Conservation (phyloP, 2,888 invertebrate species). For the Drosophila lutescens region DNA sequence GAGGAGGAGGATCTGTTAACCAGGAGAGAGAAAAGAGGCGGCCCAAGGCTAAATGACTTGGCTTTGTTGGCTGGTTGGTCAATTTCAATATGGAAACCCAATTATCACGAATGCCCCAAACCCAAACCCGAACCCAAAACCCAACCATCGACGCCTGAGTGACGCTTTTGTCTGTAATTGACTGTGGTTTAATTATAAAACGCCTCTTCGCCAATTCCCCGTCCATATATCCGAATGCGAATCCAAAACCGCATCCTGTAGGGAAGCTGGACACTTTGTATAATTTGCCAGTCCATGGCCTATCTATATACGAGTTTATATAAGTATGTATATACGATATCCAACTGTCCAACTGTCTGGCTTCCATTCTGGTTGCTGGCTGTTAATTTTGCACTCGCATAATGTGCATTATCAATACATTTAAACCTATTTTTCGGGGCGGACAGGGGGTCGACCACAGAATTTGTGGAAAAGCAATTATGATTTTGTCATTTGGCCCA, state of each 20-base stretch:
- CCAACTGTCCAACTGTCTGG: conserved; percentile 30
- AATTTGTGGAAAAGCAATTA: conserved; percentile 79
- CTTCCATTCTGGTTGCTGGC: conserved; percentile 32
- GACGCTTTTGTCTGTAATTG: conserved; percentile 81
- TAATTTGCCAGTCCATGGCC: conserved; percentile 57
- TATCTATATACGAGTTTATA: neutral
- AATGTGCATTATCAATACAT: conserved; percentile 80
- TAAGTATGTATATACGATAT: neutral
- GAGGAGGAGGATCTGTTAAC: conserved; percentile 3
- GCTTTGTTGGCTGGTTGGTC: conserved; percentile 31
- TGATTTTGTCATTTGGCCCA: conserved; percentile 77
- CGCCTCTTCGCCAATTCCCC: conserved; percentile 64
- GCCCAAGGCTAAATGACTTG: conserved; percentile 38
- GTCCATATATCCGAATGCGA: conserved; percentile 8
- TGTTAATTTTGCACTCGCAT: conserved; percentile 76
- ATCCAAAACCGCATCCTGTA: conserved; percentile 69
- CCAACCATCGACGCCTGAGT: conserved; percentile 45
- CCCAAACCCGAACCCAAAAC: conserved; percentile 20
- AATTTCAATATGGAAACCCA: conserved; percentile 75
- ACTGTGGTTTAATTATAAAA: conserved; percentile 81
- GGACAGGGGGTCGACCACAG: conserved; percentile 49
- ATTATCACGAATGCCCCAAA: conserved; percentile 64
- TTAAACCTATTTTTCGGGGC: conserved; percentile 56
- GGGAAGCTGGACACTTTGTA: conserved; percentile 50
- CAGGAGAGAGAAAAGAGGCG: conserved; percentile 4